These are phyloP conservation scores for Metellina segmentata DNA, from an alignment of 2,888 invertebrate species.

Conservation along the genomic window DNA sequence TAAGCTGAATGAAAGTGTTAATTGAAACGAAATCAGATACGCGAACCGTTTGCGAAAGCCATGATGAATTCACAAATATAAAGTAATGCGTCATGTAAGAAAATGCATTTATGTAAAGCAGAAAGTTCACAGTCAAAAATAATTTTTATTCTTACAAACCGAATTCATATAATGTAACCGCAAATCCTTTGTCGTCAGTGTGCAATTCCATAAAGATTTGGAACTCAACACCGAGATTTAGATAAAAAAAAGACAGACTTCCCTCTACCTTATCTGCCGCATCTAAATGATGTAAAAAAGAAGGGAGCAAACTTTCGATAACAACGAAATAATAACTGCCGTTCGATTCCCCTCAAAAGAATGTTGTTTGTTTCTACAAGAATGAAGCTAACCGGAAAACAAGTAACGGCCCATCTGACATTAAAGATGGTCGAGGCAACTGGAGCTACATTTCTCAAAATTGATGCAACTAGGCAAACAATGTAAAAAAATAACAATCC, in stretches of 20 bases:
- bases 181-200: background rate
- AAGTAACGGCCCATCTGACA: slow-evolving; percentile 30
- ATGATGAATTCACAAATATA: too few relatives aligned
- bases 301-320: slow-evolving; percentile 4
- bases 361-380: slow-evolving; percentile 8
- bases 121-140: too few relatives aligned
- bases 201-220: background rate
- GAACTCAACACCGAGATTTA: background rate
- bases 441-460: slow-evolving; percentile 25
- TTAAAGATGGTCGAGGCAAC: slow-evolving; percentile 19
- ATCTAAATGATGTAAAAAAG: background rate
- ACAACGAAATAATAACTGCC: slow-evolving; percentile 32
- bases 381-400: slow-evolving; percentile 5
- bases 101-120: too few relatives aligned
- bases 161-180: too few relatives aligned
- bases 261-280: too few relatives aligned
- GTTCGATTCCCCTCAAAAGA: slow-evolving; percentile 32
- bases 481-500: background rate
- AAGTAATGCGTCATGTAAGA: too few relatives aligned
- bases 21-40: too few relatives aligned
- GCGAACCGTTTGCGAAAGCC: too few relatives aligned
- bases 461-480: slow-evolving; percentile 45
- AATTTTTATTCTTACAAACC: too few relatives aligned
- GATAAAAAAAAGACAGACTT: background rate
- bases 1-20: too few relatives aligned